These are phyloP conservation scores for Callosobruchus maculatus DNA, from an alignment of 2,888 invertebrate species.

Conservation along the genomic window DNA sequence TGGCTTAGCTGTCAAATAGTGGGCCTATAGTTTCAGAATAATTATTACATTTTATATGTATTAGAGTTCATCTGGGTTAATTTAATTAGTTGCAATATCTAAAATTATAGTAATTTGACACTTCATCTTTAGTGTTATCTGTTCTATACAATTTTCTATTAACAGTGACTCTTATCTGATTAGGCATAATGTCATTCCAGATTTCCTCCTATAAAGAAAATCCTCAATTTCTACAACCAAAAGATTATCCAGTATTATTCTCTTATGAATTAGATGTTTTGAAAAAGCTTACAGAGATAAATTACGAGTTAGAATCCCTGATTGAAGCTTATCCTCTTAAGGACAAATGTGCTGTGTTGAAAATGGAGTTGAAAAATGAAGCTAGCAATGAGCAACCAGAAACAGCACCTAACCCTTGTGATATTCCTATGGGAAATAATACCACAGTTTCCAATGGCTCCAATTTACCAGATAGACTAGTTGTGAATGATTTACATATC, in stretches of 20 bases:
- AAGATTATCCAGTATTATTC: not conserved
- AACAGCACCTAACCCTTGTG: not conserved
- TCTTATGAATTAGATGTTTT: conserved; percentile 15
- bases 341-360: no score
- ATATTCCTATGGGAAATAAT: not conserved
- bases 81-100: no score
- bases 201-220: not conserved
- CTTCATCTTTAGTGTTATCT: no score
- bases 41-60: no score
- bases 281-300: conserved; percentile 17
- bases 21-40: no score
- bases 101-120: no score
- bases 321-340: conserved; percentile 11
- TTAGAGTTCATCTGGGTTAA: no score
- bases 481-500: not conserved
- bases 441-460: not conserved
- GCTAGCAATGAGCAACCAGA: not conserved
- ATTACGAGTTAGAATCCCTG: conserved; percentile 15
- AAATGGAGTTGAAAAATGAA: not conserved
- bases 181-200: no score
- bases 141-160: not conserved
- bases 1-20: no score
- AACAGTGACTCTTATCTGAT: not conserved
- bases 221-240: not conserved
- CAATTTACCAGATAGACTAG: not conserved